Conservation (phyloP, 2,888 invertebrate genomes). For the Escarpia spicata region DNA sequence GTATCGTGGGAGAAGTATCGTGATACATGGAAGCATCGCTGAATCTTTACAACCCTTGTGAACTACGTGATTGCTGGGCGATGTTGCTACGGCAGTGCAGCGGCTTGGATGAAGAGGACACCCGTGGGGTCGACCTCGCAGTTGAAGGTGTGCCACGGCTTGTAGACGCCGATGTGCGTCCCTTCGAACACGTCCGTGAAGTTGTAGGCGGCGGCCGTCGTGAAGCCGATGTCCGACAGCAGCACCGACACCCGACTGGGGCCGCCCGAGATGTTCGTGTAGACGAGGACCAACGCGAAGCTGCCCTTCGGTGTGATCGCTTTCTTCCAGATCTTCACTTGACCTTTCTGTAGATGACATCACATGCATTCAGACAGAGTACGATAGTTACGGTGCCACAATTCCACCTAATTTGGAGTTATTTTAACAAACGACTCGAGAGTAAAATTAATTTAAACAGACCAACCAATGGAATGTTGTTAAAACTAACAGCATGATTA, state of each 20-base stretch:
- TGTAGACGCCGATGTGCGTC: constrained; percentile 32
- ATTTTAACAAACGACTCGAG: neutral
- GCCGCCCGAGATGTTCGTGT: constrained; percentile 40
- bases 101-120: constrained; percentile 33
- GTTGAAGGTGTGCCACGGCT: constrained; percentile 39
- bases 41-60: too few species aligned
- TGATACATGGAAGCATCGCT: too few species aligned
- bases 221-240: constrained; percentile 36
- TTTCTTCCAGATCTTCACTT: constrained; percentile 40
- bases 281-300: constrained; percentile 33
- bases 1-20: too few species aligned
- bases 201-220: constrained; percentile 35
- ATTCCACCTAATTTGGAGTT: neutral
- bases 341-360: constrained; percentile 34
- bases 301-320: constrained; percentile 35
- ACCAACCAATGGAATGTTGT: neutral
- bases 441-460: neutral
- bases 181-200: constrained; percentile 36
- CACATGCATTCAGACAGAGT: neutral
- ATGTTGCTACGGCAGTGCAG: constrained; percentile 28
- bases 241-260: constrained; percentile 34
- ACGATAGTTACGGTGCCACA: neutral
- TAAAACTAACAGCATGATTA: neutral
- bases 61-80: neutral
- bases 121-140: constrained; percentile 39